Evolutionary conservation across 2,888 invertebrate genomes (phyloP).

Genomic region (Sphinx pinastri): DNA sequence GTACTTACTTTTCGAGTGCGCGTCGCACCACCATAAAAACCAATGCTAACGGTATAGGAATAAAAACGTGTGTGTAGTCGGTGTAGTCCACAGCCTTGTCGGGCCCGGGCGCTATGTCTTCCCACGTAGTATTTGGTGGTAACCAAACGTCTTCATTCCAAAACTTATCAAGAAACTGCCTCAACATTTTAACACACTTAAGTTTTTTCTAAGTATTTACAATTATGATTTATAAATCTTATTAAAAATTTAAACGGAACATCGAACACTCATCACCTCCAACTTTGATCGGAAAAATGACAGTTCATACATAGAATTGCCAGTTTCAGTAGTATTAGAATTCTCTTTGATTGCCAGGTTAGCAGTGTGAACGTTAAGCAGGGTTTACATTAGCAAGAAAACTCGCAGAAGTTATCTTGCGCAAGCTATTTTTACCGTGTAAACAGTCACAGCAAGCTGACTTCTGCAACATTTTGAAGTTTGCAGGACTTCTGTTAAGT

Average conservation of each 20-base stretch:
- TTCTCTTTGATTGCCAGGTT: no score
- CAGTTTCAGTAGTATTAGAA: no score
- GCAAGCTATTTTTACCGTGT: no score
- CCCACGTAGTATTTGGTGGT: constrained; percentile 96
- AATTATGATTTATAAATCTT: constrained; percentile 7
- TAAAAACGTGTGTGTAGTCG: constrained; percentile 91
- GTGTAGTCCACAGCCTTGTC: constrained; percentile 90
- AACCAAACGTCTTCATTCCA: constrained; percentile 96
- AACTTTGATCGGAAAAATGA: neutral
- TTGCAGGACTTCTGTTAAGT: no score
- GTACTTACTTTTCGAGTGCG: constrained; percentile 92
- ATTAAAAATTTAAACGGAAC: neutral
- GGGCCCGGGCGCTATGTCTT: constrained; percentile 90
- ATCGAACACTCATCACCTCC: neutral
- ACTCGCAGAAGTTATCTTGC: no score
- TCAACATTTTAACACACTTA: constrained; percentile 61
- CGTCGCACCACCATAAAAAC: constrained; percentile 90
- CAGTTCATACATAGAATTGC: neutral
- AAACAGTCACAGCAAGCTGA: no score
- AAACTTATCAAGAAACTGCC: constrained; percentile 80
- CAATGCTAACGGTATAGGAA: constrained; percentile 93
- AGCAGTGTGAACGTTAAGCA: no score
- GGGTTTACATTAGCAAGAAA: no score
- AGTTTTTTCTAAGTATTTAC: neutral
- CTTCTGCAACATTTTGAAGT: no score